Base-by-base conservation (phyloP, 2,797 vertebrate genomes). In the Notamacropus eugenii region DNA sequence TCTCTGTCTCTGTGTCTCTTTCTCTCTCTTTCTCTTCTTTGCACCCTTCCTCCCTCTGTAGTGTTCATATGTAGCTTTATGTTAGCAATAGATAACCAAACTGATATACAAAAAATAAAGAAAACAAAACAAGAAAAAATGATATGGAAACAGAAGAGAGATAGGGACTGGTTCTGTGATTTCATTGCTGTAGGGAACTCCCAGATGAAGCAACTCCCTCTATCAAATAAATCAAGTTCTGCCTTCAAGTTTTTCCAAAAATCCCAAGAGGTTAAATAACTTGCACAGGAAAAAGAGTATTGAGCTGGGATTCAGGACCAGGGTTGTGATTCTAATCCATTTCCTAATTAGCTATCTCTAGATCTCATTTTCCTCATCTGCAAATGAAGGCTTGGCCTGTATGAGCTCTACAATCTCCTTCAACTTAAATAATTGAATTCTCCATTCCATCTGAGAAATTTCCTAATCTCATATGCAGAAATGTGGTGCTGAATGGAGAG, bases 401-500 rank as follows among this genome's bases (percentile, higher is more conserved):
- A 82, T 46, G 40, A 82, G 22, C 40, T 27, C 19, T 46, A 46
- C 19, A 74, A 0, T 82, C 22, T 82, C 8, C 74, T 82, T 82
- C 11, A 62, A 4, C 24, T 31, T n/a, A 62, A 0, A 91, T 34
- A 0, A 54, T 57, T 87, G 55, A 31, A 58, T 54, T 91, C 34
- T 54, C 55, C 52, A 16, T 95, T 95, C 67, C 19, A 0, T 90
- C 92, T 92, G 95, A 90, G n/a, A 96, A 91, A 95, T 82, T 46
- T 82, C 40, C n/a, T 82, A 95, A 40, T 74, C 40, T 19, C 22
- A 11, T n/a, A 16, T 74, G 93, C n/a, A 29, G 54, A 93, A 96
- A 92, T 24, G 28, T 0, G 93, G 28, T 0, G 93, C 6, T 34
- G 50, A 94, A 50, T 57, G 50, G 94, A 96, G 93, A 62, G 92